A percentile compares a stretch with the other conserved stretches of the same genome.
These are phyloP conservation scores for Halcyon chelicuti DNA, from an alignment of 2,797 vertebrate genomes.

Conservation along the genomic window DNA sequence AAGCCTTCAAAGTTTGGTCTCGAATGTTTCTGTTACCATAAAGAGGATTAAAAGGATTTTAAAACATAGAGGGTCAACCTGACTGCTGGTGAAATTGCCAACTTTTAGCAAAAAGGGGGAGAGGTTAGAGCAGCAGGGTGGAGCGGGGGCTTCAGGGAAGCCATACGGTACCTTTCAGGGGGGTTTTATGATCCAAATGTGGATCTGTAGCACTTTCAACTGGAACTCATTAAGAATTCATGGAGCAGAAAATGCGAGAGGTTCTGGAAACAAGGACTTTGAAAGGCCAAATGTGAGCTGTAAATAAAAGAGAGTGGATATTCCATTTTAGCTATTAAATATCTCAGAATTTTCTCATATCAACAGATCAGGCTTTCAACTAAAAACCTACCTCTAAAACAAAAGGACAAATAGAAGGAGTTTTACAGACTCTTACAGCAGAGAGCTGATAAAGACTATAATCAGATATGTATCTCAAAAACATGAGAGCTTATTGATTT, in stretches of 20 bases:
- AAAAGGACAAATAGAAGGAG: neutral
- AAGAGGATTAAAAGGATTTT: conserved; percentile 81
- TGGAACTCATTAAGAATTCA: conserved; percentile 81
- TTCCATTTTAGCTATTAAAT: conserved; percentile 65
- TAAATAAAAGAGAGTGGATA: conserved; percentile 71
- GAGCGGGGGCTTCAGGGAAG: neutral
- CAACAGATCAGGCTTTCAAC: conserved; percentile 1
- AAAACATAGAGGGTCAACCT: conserved; percentile 51
- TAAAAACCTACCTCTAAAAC: neutral
- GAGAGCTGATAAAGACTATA: neutral
- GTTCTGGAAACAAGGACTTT: conserved; percentile 73
- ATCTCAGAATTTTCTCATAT: conserved; percentile 42
- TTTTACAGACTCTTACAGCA: neutral
- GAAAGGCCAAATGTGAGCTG: conserved; percentile 72
- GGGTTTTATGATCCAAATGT: conserved; percentile 46
- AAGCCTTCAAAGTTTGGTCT: conserved; percentile 76
- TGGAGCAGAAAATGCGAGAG: conserved; percentile 75
- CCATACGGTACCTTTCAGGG: neutral
- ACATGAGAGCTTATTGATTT: neutral
- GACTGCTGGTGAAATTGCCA: conserved; percentile 61
- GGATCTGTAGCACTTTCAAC: conserved; percentile 70
- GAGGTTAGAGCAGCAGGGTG: neutral
- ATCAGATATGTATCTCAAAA: neutral
- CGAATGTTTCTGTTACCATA: conserved; percentile 76
- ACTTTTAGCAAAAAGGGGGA: conserved; percentile 5